Evolutionary conservation across 2,797 vertebrate genomes (phyloP).

Genomic region (Chaetophractus vellerosus): DNA sequence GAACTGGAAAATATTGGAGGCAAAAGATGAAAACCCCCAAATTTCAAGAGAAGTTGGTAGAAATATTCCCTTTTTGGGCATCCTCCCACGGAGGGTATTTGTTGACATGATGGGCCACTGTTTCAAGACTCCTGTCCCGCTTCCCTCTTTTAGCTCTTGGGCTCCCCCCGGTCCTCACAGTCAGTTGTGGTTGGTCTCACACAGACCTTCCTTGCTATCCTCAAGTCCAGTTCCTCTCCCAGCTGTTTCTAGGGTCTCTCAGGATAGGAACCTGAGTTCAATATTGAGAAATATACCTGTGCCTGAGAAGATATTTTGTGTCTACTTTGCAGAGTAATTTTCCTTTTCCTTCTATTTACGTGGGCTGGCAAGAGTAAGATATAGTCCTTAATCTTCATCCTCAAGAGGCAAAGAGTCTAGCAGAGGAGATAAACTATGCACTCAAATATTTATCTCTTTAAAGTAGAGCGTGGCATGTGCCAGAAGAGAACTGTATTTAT

Average conservation of each 20-base stretch:
- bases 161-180: accelerated
- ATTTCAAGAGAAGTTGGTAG: constrained; percentile 30
- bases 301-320: not conserved
- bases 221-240: not conserved
- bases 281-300: not conserved
- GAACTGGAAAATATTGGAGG: not conserved
- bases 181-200: not conserved
- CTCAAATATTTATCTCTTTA: not conserved
- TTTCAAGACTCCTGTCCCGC: not conserved
- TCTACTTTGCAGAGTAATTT: not conserved
- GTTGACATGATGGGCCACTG: not conserved
- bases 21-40: not conserved
- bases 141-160: not conserved
- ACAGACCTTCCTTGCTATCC: not conserved
- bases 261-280: not conserved
- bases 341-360: not conserved
- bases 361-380: constrained; percentile 14
- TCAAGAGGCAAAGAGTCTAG: not conserved
- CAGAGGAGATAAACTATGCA: not conserved
- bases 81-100: not conserved
- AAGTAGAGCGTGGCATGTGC: not conserved
- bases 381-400: constrained; percentile 42
- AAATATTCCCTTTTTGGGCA: not conserved
- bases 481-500: not conserved
- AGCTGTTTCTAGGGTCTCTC: not conserved